phyloP scores from a whole-genome alignment of 2,113 vertebrate species.

The Platanista minor region DNA sequence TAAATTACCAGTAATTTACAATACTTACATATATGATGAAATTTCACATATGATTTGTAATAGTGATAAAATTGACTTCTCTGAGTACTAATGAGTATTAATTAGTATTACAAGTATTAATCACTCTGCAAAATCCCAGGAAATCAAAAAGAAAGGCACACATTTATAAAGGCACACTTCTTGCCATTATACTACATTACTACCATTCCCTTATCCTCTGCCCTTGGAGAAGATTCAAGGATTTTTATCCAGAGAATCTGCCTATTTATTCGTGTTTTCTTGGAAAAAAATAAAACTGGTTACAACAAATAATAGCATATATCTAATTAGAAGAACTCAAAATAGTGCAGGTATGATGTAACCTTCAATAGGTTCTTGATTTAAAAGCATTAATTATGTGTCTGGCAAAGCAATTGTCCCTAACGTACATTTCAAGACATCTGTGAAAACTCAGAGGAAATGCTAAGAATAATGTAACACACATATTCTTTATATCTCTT shows the following conservation, averaged over 20 bases:
- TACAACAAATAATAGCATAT: neutral
- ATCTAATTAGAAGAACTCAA: neutral
- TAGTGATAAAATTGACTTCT: neutral
- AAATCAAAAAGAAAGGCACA: neutral
- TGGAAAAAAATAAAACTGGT: neutral
- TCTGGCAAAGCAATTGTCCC: neutral
- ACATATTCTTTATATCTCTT: constrained; percentile 8
- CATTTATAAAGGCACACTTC: neutral
- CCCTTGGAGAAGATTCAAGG: neutral
- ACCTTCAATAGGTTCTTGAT: constrained; percentile 35
- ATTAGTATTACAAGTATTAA: neutral
- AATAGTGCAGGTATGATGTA: neutral
- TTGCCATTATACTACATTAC: neutral
- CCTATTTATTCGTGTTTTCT: neutral
- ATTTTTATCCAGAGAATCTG: neutral
- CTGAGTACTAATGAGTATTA: neutral
- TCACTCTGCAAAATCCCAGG: neutral
- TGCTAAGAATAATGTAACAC: constrained; percentile 17
- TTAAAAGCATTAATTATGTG: constrained; percentile 29
- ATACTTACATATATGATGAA: neutral
- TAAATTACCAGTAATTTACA: neutral
- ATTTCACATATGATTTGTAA: neutral
- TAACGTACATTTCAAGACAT: neutral
- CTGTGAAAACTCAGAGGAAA: constrained; percentile 14
- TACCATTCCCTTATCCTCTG: neutral